Evolutionary conservation across 2,113 vertebrate genomes (phyloP).

Genomic region (Rhabdomys dilectus): DNA sequence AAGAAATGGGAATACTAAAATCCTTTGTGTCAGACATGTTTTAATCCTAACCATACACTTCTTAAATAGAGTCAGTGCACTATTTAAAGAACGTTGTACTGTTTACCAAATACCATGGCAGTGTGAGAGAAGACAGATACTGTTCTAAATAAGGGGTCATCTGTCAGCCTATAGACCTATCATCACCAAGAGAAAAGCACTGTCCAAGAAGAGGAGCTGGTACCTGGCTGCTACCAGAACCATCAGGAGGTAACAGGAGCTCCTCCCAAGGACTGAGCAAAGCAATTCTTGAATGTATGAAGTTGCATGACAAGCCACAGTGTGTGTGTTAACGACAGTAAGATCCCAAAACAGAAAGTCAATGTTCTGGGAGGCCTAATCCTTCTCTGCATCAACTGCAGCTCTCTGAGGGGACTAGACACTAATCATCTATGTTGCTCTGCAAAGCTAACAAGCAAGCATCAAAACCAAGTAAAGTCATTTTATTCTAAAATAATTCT

Average conservation of each 20-base stretch:
- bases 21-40: neutral
- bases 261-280: neutral
- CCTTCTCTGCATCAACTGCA: neutral
- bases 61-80: slow-evolving; percentile 15
- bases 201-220: neutral
- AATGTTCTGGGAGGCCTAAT: neutral
- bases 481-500: neutral
- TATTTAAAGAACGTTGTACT: slow-evolving; percentile 47
- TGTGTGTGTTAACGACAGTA: neutral
- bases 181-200: neutral
- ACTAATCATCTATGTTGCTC: neutral
- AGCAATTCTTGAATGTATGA: neutral
- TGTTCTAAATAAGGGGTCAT: slow-evolving; percentile 59
- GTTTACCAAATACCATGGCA: slow-evolving; percentile 53
- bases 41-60: neutral
- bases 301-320: neutral
- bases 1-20: neutral
- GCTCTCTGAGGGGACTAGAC: neutral
- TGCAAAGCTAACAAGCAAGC: neutral
- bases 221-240: neutral
- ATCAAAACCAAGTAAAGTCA: neutral
- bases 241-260: neutral
- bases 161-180: neutral
- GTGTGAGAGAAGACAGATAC: neutral
- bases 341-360: neutral